A percentile compares a stretch with the other conserved stretches of the same genome.
These are phyloP conservation scores for Nephrotoma guestfalica DNA, from an alignment of 2,888 invertebrate genomes.

Conservation along the genomic window DNA sequence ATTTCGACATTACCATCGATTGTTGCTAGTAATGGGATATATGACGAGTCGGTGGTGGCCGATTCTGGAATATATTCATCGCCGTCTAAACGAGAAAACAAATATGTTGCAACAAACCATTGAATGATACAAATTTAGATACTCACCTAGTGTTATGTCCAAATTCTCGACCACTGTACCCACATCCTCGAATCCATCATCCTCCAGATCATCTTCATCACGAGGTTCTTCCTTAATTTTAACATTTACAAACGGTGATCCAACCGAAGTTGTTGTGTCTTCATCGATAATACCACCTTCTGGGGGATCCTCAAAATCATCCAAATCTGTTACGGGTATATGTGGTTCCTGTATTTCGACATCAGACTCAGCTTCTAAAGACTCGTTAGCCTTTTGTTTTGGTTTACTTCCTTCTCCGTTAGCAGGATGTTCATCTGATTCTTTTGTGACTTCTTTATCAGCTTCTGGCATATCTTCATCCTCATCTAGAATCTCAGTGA, in stretches of 20 bases:
- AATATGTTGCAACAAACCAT: not conserved
- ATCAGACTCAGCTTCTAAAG: slow-evolving; percentile 22
- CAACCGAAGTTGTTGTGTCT: slow-evolving; percentile 17
- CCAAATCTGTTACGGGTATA: slow-evolving; percentile 31
- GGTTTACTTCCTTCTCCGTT: not conserved
- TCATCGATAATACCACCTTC: slow-evolving; percentile 12
- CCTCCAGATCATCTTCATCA: slow-evolving; percentile 35
- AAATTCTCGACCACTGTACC: slow-evolving; percentile 26
- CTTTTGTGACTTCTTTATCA: not conserved
- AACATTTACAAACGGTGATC: slow-evolving; percentile 30
- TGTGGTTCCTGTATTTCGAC: slow-evolving; percentile 33
- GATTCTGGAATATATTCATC: slow-evolving; percentile 26
- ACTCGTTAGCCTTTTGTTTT: not conserved
- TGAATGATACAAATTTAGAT: not conserved
- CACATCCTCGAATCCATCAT: slow-evolving; percentile 31
- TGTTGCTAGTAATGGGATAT: slow-evolving; percentile 34
- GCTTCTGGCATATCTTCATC: slow-evolving; percentile 37
- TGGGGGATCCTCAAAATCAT: slow-evolving; percentile 28
- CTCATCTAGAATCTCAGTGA: slow-evolving; percentile 44
- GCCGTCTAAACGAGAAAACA: slow-evolving; percentile 8
- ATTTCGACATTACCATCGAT: slow-evolving; percentile 68
- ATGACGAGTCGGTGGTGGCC: slow-evolving; percentile 18
- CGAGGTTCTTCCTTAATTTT: slow-evolving; percentile 58
- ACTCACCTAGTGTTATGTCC: not conserved
- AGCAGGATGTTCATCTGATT: not conserved